Evolutionary conservation across 2,113 vertebrate genomes (phyloP).

Genomic region (Spermophilus dauricus): DNA sequence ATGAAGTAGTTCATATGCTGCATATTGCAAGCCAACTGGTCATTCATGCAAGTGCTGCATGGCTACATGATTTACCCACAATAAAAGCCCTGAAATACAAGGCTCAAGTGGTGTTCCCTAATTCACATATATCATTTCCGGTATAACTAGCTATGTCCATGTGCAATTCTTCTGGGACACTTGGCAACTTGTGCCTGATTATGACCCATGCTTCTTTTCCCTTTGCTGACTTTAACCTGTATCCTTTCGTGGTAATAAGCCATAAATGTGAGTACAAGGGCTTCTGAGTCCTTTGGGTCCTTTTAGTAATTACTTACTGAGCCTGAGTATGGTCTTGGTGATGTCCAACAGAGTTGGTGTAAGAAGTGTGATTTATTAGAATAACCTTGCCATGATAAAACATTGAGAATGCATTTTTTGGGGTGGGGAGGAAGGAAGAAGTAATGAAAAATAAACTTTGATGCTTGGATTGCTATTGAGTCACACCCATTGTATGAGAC

Average conservation of each 20-base stretch:
- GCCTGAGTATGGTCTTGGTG: neutral
- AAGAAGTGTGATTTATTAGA: neutral
- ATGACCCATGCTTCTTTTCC: neutral
- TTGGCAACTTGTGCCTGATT: neutral
- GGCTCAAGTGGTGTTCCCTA: neutral
- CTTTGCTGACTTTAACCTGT: neutral
- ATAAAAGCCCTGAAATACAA: neutral
- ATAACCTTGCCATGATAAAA: neutral
- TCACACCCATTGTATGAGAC: neutral
- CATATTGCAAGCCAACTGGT: neutral
- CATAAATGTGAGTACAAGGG: neutral
- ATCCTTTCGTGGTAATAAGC: neutral
- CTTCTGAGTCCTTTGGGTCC: neutral
- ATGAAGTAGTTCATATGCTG: neutral
- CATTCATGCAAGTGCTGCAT: neutral
- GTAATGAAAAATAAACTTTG: neutral
- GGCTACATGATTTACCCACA: neutral
- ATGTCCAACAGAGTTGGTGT: neutral
- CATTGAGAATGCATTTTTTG: neutral
- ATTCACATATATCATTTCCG: neutral
- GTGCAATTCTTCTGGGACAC: neutral
- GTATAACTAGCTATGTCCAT: neutral
- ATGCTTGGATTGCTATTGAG: neutral
- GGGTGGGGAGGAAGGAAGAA: neutral
- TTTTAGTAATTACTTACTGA: neutral